Conservation (phyloP, 37 sponge, comb jelly and placozoan species). For the Ephydatia muelleri region DNA sequence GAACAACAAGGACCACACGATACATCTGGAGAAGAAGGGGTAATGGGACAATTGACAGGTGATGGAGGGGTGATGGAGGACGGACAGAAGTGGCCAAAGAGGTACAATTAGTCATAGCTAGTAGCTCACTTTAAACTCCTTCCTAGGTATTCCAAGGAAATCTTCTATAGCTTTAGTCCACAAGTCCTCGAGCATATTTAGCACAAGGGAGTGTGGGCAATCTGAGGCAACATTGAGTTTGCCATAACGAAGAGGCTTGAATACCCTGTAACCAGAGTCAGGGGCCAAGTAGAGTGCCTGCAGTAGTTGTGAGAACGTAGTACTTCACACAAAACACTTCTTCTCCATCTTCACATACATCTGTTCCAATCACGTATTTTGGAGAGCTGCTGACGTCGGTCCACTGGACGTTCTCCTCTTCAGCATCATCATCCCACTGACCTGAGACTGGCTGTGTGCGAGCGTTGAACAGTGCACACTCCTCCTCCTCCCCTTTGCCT, state of each 20-base stretch:
- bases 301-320: not conserved
- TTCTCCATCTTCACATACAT: conserved; percentile 34
- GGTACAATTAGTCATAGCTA: not conserved
- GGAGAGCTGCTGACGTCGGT: conserved; percentile 66
- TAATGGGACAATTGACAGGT: not conserved
- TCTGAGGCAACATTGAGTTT: conserved; percentile 33
- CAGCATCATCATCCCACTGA: conserved; percentile 31
- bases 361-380: conserved; percentile 71
- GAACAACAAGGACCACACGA: conserved; percentile 63
- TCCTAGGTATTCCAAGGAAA: conserved; percentile 48
- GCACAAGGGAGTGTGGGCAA: conserved; percentile 35
- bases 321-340: not conserved
- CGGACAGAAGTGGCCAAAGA: no score
- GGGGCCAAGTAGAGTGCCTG: conserved; percentile 80
- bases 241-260: conserved; percentile 79
- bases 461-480: conserved; percentile 53
- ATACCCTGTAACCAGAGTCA: conserved; percentile 56
- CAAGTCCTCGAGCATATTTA: conserved; percentile 75
- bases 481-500: not conserved
- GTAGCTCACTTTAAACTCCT: conserved; percentile 69
- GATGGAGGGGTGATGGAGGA: no score
- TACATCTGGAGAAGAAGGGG: conserved; percentile 37
- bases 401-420: conserved; percentile 31
- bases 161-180: conserved; percentile 84
- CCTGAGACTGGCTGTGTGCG: conserved; percentile 35